These are phyloP conservation scores for Halcyon leucocephala DNA, from an alignment of 2,797 vertebrate genomes.

Conservation along the genomic window DNA sequence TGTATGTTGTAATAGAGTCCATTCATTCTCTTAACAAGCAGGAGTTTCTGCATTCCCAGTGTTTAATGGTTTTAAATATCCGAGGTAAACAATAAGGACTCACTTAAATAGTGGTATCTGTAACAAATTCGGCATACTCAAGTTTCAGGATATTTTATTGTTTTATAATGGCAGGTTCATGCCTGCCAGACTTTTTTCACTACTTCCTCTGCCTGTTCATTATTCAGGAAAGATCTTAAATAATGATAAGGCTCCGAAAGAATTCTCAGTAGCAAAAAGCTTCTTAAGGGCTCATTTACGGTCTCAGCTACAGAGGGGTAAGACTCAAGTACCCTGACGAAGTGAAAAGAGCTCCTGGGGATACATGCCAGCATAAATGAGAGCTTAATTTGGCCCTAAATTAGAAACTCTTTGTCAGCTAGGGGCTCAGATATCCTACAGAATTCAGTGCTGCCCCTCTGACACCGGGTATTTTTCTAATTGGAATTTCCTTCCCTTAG, in stretches of 20 bases:
- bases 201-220: background rate
- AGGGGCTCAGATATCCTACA: background rate
- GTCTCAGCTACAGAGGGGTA: background rate
- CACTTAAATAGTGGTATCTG: background rate
- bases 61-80: background rate
- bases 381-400: conserved; percentile 30
- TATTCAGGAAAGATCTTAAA: conserved; percentile 37
- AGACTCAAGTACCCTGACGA: background rate
- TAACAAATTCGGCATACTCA: conserved; percentile 8
- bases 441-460: background rate
- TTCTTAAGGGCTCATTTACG: background rate
- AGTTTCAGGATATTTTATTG: background rate
- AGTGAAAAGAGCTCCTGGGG: background rate
- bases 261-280: conserved; percentile 22
- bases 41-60: background rate
- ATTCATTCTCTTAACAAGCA: background rate
- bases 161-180: conserved; percentile 16
- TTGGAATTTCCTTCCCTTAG: background rate
- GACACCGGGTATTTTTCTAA: background rate
- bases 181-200: conserved; percentile 27
- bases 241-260: conserved; percentile 17
- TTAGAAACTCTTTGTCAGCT: conserved; percentile 32
- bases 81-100: conserved; percentile 1
- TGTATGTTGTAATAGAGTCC: background rate
- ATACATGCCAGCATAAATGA: background rate